Evolutionary conservation across 2,113 vertebrate species (phyloP).

Genomic region (Tichodroma muraria): DNA sequence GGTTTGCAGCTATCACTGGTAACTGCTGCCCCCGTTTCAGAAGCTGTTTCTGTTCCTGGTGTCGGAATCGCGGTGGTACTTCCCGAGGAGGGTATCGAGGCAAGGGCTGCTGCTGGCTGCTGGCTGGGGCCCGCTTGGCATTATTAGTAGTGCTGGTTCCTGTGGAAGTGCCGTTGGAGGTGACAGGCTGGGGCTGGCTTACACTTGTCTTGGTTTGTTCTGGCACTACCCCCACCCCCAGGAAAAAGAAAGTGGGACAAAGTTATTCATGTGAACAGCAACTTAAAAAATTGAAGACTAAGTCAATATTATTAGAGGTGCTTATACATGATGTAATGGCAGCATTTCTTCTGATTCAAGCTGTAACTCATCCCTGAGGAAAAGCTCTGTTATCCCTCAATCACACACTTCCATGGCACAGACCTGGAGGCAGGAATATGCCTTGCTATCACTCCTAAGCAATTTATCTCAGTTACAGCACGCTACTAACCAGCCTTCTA

Average conservation of each 20-base stretch:
- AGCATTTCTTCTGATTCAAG: neutral
- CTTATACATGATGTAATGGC: neutral
- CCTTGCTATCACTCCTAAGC: neutral
- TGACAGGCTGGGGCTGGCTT: constrained; percentile 81
- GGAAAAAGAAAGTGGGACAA: constrained; percentile 58
- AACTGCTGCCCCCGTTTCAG: constrained; percentile 82
- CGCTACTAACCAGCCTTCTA: neutral
- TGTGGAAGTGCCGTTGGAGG: constrained; percentile 75
- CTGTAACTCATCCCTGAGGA: neutral
- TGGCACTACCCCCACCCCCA: constrained; percentile 81
- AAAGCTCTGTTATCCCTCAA: neutral
- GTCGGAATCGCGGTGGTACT: constrained; percentile 84
- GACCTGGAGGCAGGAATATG: neutral
- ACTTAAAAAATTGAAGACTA: neutral
- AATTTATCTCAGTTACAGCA: neutral
- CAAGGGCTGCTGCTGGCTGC: constrained; percentile 76
- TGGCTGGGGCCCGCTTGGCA: constrained; percentile 90
- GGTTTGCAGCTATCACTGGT: constrained; percentile 77
- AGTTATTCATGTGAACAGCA: constrained; percentile 19
- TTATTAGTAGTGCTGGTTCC: constrained; percentile 85
- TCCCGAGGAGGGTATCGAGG: constrained; percentile 84
- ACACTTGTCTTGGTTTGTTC: constrained; percentile 84
- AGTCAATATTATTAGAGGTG: neutral
- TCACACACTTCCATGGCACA: neutral
- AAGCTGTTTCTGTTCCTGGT: constrained; percentile 86